Base-by-base conservation (phyloP, 2,113 vertebrate species). In the Dipodomys spectabilis region DNA sequence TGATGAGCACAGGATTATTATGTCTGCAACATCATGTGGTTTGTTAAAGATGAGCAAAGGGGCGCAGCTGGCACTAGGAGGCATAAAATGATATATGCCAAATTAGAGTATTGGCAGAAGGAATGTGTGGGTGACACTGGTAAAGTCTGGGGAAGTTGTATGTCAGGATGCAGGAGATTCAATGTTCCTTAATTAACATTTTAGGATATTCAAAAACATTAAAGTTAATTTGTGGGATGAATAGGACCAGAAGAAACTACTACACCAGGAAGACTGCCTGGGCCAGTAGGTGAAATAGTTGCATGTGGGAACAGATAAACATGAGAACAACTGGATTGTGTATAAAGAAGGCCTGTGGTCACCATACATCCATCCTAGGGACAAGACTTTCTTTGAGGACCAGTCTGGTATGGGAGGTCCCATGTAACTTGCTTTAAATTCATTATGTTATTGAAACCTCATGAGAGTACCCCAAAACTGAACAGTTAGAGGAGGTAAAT, bases 391-490 rank as follows among this genome's bases (percentile, higher is more conserved):
- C 82, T 22, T 35, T 81, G 49, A 91, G 44, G 4, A 74, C 20
- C 22, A 32, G 60, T 27, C 30, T 73, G 25, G 18, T 27, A 11
- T 60, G 20, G 13, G 13, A 90, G 57, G 18, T 49, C 57, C 60
- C 10, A 9, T 27, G 30, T 73, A 45, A 27, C 2, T 39, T 27
- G 20, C 9, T 72, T 65, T 94, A 69, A 10, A 27, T 69, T 93
- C 32, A 71, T 65, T 92, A 15, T 77, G 30, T 91, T 60, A 82
- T 77, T 83, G 79, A 88, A 91, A 25, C 68, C 20, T 95, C 64
- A 68, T 16, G 85, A 79, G n/a, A 84, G 20, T 10, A 11, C 8
- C 77, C 3, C 19, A 39, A 88, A 82, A 44, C 23, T 20, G 13
- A 75, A 86, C 88, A 22, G 5, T 74, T 53, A 67, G 20, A 7